These are phyloP conservation scores for Amitus sp. DNA, from an alignment of 2,888 invertebrate genomes.

Conservation along the genomic window DNA sequence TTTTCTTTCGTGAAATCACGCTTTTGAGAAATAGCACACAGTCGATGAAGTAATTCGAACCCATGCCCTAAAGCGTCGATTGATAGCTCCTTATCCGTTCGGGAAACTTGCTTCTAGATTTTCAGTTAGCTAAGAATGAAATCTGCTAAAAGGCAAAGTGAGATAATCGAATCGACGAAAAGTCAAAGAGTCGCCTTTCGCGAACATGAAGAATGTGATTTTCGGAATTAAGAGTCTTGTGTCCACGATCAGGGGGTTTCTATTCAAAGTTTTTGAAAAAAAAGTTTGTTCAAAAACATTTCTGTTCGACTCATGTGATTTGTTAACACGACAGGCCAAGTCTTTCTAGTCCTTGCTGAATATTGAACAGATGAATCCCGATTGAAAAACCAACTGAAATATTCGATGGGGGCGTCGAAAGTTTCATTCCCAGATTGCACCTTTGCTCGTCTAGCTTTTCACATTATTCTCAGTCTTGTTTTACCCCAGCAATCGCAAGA, in stretches of 20 bases:
- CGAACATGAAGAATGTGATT: slow-evolving; percentile 15
- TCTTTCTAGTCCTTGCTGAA: not conserved
- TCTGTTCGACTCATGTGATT: too few relatives aligned
- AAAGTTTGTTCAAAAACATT: too few relatives aligned
- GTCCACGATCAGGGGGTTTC: too few relatives aligned
- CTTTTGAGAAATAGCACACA: slow-evolving; percentile 8
- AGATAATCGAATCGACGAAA: slow-evolving; percentile 22
- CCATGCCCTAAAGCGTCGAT: slow-evolving; percentile 9
- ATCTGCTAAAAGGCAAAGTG: slow-evolving; percentile 17
- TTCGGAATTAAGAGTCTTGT: too few relatives aligned
- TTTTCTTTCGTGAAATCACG: slow-evolving; percentile 1
- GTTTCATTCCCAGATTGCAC: not conserved
- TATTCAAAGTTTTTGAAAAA: too few relatives aligned
- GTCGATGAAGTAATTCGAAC: slow-evolving; percentile 15
- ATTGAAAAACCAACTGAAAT: not conserved
- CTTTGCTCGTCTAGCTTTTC: not conserved
- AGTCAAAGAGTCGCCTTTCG: slow-evolving; percentile 14
- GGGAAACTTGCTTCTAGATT: slow-evolving; percentile 5
- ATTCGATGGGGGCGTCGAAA: not conserved
- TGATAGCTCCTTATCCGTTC: slow-evolving; percentile 10
- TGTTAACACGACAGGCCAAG: not conserved
- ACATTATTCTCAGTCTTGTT: too few relatives aligned
- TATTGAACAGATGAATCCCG: not conserved
- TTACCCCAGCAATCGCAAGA: too few relatives aligned
- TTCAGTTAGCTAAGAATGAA: not conserved